These are phyloP conservation scores for Sciurus carolinensis DNA, from an alignment of 2,797 vertebrate genomes.

Conservation along the genomic window DNA sequence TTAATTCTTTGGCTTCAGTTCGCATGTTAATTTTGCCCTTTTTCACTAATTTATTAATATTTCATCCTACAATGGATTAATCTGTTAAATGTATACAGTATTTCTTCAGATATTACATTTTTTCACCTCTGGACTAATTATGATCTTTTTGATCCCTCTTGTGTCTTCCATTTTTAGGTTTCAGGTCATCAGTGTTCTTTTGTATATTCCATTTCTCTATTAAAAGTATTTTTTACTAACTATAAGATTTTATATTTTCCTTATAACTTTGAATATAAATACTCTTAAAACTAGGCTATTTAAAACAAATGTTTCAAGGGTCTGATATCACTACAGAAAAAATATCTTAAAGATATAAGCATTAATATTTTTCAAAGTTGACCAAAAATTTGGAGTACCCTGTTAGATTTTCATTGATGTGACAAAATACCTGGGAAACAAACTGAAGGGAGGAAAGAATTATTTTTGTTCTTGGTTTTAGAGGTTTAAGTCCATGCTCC, in stretches of 20 bases:
- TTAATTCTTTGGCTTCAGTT: not conserved
- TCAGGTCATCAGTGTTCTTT: no score
- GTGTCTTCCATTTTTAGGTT: no score
- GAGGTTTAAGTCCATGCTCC: no score
- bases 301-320: not conserved
- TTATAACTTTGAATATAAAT: not conserved
- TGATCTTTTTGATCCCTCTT: not conserved
- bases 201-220: no score
- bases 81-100: not conserved
- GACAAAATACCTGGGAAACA: no score
- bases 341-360: not conserved
- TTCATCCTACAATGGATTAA: not conserved
- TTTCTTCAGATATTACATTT: not conserved
- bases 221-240: no score
- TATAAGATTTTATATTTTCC: not conserved
- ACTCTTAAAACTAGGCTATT: no score
- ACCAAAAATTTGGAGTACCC: not conserved
- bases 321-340: no score
- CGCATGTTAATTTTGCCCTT: not conserved
- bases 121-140: not conserved
- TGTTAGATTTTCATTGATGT: no score
- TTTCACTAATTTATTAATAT: slow-evolving; percentile 6
- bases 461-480: no score
- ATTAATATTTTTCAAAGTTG: not conserved
- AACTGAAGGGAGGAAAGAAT: no score